Base-by-base conservation (phyloP, 2,888 invertebrate species). In the Acronicta leporina region DNA sequence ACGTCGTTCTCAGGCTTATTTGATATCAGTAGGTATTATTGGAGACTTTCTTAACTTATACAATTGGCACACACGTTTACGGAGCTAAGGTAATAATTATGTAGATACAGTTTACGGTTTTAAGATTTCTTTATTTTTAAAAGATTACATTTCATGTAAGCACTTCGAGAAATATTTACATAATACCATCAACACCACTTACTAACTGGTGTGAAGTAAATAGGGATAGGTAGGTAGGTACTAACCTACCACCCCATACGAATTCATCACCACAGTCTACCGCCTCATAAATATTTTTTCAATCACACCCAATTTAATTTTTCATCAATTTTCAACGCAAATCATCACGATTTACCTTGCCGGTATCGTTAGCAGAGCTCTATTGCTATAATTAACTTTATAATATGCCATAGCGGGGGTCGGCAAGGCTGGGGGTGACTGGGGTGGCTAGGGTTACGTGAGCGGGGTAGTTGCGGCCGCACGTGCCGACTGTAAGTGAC, bases 371-470 rank as follows among this genome's bases (percentile, higher is more conserved):
- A 64, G 61, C 50, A 38, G 41, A 63, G 62, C 59, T 54, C 54
- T 62, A 55, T 64, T 44, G 45, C 54, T 48, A 51, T 75, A 73
- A 76, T 69, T 70, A 66, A 57, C 68, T 68, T 72, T 68, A 71
- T 79, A 75, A 77, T 69, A 71, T 52, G 62, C 67, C 52, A 51
- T 73, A 68, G 33, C 27, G 30, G 47, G 55, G 57, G 53, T 11
- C 33, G 8, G 15, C 7, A 38, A 13, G 27, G 16, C 45, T 52
- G 56, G 49, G 44, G 43, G 20, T 33, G 33, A 33, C 14, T 44
- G 9, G 46, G 58, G 52, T 49, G 40, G 42, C 35, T 30, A 52
- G 66, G 73, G 63, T 63, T 67, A 52, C 49, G 11, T 40, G 35
- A 43, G 60, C 56, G 62, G 72, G 68, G 66, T 64, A 45, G 63